These are phyloP conservation scores for Hoplias malabaricus DNA, from an alignment of 2,113 vertebrate genomes.

Conservation along the genomic window DNA sequence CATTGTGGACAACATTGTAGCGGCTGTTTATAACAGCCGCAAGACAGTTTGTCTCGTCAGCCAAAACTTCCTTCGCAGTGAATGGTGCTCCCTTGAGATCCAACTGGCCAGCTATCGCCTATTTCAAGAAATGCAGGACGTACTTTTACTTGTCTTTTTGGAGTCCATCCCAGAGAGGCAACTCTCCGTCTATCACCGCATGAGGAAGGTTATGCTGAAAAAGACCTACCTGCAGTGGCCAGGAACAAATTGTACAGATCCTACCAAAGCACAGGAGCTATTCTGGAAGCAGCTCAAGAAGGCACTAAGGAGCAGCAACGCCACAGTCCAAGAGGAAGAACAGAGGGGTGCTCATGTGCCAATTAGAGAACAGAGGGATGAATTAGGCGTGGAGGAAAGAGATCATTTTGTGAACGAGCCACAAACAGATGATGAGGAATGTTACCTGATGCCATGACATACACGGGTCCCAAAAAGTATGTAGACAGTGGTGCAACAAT, in stretches of 20 bases:
- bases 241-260: constrained; percentile 58
- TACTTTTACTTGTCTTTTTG: constrained; percentile 82
- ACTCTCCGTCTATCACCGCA: constrained; percentile 79
- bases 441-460: constrained; percentile 51
- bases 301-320: constrained; percentile 67
- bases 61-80: constrained; percentile 78
- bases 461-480: too few relatives aligned
- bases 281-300: constrained; percentile 82
- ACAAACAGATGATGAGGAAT: constrained; percentile 41
- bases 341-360: constrained; percentile 17
- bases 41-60: constrained; percentile 86
- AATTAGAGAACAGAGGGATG: neutral
- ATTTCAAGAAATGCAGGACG: constrained; percentile 81
- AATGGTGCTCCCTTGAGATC: constrained; percentile 85
- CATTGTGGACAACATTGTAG: constrained; percentile 87
- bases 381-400: constrained; percentile 3
- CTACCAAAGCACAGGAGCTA: constrained; percentile 68
- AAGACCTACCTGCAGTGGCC: constrained; percentile 86
- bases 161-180: constrained; percentile 77
- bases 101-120: constrained; percentile 86
- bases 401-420: constrained; percentile 36
- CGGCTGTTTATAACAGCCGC: constrained; percentile 80
- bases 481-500: too few relatives aligned
- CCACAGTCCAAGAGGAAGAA: constrained; percentile 44
- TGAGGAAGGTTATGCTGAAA: constrained; percentile 83